These are phyloP conservation scores for Dendrocopos noguchii DNA, from an alignment of 2,113 vertebrate genomes.

Conservation along the genomic window DNA sequence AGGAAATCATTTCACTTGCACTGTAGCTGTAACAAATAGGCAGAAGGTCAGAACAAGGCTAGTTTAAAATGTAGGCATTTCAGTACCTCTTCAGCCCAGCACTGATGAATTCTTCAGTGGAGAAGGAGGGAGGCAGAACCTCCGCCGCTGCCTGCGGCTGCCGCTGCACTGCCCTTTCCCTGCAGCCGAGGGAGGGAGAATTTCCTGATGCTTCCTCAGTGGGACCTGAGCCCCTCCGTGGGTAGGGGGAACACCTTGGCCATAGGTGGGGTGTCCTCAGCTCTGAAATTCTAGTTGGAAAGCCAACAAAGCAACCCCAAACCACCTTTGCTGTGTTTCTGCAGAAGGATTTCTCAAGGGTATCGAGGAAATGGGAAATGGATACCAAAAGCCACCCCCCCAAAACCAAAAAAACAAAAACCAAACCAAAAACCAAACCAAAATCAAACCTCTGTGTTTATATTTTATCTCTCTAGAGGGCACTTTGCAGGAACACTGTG, in stretches of 20 bases:
- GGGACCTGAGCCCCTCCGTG: not conserved
- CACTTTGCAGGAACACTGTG: constrained; percentile 90
- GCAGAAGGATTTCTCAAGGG: constrained; percentile 72
- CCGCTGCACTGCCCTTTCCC: not conserved
- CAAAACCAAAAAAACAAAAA: not conserved
- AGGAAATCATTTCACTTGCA: not conserved
- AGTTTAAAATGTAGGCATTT: not conserved
- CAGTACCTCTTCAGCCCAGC: not conserved
- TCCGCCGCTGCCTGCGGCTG: not conserved
- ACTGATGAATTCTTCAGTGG: not conserved
- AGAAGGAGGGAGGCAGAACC: not conserved
- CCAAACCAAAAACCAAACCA: not conserved
- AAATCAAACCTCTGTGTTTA: not conserved
- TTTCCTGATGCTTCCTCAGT: not conserved
- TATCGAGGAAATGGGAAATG: constrained; percentile 39
- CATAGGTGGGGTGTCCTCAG: constrained; percentile 44
- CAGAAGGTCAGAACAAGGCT: not conserved
- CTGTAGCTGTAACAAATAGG: not conserved
- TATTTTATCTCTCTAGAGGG: constrained; percentile 62
- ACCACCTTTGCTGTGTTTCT: constrained; percentile 63
- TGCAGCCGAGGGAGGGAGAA: not conserved
- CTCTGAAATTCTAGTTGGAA: constrained; percentile 64
- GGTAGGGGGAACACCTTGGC: constrained; percentile 40
- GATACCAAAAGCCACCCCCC: constrained; percentile 44
- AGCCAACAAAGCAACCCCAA: not conserved